Conservation (phyloP, 2,797 vertebrate species). For the Acanthopagrus latus region DNA sequence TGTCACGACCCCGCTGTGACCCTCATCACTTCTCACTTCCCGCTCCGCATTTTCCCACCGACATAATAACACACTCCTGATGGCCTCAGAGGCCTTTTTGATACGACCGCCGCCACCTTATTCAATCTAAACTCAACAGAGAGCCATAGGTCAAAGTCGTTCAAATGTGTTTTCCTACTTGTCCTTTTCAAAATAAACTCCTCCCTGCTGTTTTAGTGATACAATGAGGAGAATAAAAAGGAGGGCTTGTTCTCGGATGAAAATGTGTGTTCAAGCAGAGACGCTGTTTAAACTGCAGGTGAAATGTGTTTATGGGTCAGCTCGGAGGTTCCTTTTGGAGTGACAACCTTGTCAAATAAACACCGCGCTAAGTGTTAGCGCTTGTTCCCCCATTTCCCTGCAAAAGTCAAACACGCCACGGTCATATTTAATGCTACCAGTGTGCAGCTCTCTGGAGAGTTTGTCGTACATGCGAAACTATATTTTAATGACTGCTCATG, state of each 20-base stretch:
- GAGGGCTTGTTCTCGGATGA: conserved; percentile 52
- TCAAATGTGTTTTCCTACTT: conserved; percentile 45
- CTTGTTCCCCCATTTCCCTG: conserved; percentile 56
- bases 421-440: conserved; percentile 49
- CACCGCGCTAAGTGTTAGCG: conserved; percentile 67
- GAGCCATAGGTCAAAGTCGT: conserved; percentile 57
- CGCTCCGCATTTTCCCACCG: conserved; percentile 71
- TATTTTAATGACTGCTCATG: conserved; percentile 56
- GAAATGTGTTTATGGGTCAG: conserved; percentile 66
- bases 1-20: conserved; percentile 67
- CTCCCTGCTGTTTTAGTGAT: conserved; percentile 30
- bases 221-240: conserved; percentile 33
- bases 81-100: conserved; percentile 48
- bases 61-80: conserved; percentile 40
- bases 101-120: conserved; percentile 48
- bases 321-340: conserved; percentile 51
- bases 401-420: conserved; percentile 57
- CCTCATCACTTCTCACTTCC: conserved; percentile 74
- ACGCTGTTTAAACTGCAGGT: conserved; percentile 66
- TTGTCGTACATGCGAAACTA: conserved; percentile 46
- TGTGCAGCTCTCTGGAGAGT: conserved; percentile 38
- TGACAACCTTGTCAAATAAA: conserved; percentile 78
- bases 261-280: conserved; percentile 43
- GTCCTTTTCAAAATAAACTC: conserved; percentile 67
- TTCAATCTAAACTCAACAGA: conserved; percentile 53